Conservation (phyloP, 2,888 invertebrate species). For the Digitonthophagus gazella region DNA sequence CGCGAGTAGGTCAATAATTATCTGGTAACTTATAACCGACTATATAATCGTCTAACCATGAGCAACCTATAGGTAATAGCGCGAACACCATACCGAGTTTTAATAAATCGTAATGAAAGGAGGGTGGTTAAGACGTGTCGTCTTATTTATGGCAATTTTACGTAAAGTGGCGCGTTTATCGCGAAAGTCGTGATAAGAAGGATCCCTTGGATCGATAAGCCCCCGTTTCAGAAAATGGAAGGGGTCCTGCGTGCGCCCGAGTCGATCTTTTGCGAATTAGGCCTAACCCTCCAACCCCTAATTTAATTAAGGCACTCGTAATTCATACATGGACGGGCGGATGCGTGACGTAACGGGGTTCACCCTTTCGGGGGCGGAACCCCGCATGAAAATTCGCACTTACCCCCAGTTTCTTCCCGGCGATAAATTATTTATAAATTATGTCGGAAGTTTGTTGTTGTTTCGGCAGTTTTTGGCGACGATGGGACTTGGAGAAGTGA, state of each 20-base stretch:
- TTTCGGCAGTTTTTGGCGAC: constrained; percentile 1
- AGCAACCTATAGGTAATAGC: no score
- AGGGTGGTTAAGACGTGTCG: neutral
- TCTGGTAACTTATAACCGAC: neutral
- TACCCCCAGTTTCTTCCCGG: constrained; percentile 7
- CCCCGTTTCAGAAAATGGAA: neutral
- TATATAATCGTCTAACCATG: neutral
- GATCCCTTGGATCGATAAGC: neutral
- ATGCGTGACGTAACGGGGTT: constrained; percentile 33
- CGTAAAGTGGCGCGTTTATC: neutral
- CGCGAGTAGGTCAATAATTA: neutral
- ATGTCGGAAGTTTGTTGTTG: constrained; percentile 16
- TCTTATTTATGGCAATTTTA: neutral
- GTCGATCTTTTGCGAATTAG: constrained; percentile 24
- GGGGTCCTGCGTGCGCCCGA: neutral
- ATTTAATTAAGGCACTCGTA: constrained; percentile 40
- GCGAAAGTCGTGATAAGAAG: neutral
- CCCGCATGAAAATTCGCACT: constrained; percentile 25
- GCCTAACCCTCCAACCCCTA: constrained; percentile 27
- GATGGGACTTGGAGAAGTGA: neutral
- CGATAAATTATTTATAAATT: constrained; percentile 15
- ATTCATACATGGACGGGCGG: constrained; percentile 37
- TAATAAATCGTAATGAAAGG: neutral
- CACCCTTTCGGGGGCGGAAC: constrained; percentile 23
- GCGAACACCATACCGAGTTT: neutral